Evolutionary conservation across 2,113 vertebrate genomes (phyloP), one percentile per base, ranked within the genome.

Genomic region (Tragelaphus imberbis): DNA sequence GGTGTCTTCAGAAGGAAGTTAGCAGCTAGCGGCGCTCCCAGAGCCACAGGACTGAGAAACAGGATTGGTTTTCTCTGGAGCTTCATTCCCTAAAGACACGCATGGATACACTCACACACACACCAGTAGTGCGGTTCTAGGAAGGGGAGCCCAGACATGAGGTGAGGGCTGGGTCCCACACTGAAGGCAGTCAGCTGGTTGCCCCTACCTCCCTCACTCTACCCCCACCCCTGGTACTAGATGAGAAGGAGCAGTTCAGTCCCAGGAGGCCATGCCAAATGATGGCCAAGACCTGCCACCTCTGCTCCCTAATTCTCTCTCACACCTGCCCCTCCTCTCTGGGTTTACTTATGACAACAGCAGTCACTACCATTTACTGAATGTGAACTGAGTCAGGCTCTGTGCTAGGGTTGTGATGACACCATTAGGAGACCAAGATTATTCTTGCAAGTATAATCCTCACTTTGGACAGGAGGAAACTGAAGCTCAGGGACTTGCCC

Each of bases 401-500:
- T 36, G 21, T 27, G 28, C 90, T 51, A 3, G 36, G 23, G 59
- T 19, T 40, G 53, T n/a, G 61, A 55, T 6, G 82, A 79, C 77
- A 40, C 90, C 33, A 10, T 2, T 8, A 65, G 33, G 28, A 89
- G 75, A 79, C 44, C 36, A 44, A 56, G 77, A 15, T n/a, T 16
- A 11, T 19, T 86, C 44, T n/a, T 30, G 53, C 27, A 61, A 58
- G 53, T 68, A 7, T 40, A 12, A 33, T 19, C 68, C 56, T 88
- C n/a, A 68, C 40, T 93, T 84, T 51, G 82, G 28, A 88, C 23
- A 88, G 13, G 86, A 90, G 40, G 30, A 84, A 93, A 63, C 44
- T 2, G 10, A 94, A 75, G 28, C n/a, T 40, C 15, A 1, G 33
- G n/a, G 68, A 40, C 56, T 58, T 90, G 30, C 14, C 53, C n/a